Evolutionary conservation across 2,113 vertebrate genomes (phyloP).

Genomic region (Rhea americana): DNA sequence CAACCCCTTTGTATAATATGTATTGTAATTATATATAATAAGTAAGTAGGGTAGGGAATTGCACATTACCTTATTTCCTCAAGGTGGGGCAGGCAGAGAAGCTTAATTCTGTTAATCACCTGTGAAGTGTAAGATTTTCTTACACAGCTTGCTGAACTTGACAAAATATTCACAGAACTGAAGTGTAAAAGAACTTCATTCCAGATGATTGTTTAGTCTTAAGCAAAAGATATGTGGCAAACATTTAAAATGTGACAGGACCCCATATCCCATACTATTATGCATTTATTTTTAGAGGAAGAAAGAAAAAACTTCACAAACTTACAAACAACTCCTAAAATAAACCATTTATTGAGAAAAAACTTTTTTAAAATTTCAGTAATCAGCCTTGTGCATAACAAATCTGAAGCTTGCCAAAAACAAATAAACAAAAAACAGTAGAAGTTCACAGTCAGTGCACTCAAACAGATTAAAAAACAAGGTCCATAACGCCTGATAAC

Average conservation of each 20-base stretch:
- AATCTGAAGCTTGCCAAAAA: slow-evolving; percentile 76
- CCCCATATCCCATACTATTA: background rate
- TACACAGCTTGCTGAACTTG: background rate
- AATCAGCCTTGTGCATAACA: slow-evolving; percentile 79
- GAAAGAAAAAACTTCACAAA: slow-evolving; percentile 7
- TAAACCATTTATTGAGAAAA: slow-evolving; percentile 89
- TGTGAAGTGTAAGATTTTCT: background rate
- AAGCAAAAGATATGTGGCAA: background rate
- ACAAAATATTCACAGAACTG: background rate
- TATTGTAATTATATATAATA: too few species aligned
- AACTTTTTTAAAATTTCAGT: slow-evolving; percentile 71
- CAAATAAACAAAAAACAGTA: slow-evolving; percentile 65
- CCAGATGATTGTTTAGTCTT: background rate
- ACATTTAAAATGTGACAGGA: background rate
- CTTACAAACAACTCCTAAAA: slow-evolving; percentile 78
- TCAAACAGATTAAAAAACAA: slow-evolving; percentile 74
- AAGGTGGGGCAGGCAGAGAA: background rate
- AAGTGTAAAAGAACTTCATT: background rate
- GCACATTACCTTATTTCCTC: background rate
- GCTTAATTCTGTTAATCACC: background rate
- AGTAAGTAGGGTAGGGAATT: background rate
- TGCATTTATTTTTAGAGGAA: background rate
- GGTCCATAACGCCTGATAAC: slow-evolving; percentile 72
- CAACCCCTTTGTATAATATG: background rate
- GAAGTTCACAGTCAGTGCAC: slow-evolving; percentile 84